Evolutionary conservation across 2,797 vertebrate genomes (phyloP), one percentile per base, ranked within the genome.

Genomic region (Channa striata): DNA sequence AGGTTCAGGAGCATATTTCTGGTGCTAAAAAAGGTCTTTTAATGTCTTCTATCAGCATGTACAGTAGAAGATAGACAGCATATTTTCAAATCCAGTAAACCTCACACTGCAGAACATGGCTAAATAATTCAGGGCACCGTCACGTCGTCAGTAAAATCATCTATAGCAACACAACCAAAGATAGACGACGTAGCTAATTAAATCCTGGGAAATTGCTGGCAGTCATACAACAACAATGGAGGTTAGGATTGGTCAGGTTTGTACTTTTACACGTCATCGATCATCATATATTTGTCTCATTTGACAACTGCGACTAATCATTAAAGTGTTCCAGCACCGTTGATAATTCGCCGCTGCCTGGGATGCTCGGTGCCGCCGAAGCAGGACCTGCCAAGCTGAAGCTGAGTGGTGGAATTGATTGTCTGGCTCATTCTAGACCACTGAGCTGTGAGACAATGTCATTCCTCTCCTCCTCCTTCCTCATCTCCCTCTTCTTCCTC

Each of bases 331-430:
- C 59, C 8, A 37, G 57, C 47, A 1, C 37, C 14, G 52, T 25
- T 61, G 65, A 57, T 83, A 44, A 83, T 60, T 51, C 39, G 53
- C 11, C 19, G 16, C 39, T 43, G 56, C 58, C 25, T 42, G 53
- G 68, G 75, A 67, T 3, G 68, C 56, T 68, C 58, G 6, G 68
- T 63, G 61, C 25, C 19, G 33, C 14, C 53, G 74, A 77, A 68
- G 72, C 71, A 16, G 47, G 44, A 74, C 66, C 78, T 76, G 82
- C 59, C 76, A 75, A 48, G 25, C 69, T 63, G 77, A 52, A 59
- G 79, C 65, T 65, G 80, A 81, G 67, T 72, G 64, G 47, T 83
- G 83, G 68, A 87, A 89, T 87, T 85, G 84, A 91, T 90, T 81
- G 75, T 62, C 60, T 61, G 68, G 34, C 63, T 74, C 80, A 87